Evolutionary conservation across 2,113 vertebrate species (phyloP), one percentile per base, ranked within the genome.

Genomic region (Sialia sialis): DNA sequence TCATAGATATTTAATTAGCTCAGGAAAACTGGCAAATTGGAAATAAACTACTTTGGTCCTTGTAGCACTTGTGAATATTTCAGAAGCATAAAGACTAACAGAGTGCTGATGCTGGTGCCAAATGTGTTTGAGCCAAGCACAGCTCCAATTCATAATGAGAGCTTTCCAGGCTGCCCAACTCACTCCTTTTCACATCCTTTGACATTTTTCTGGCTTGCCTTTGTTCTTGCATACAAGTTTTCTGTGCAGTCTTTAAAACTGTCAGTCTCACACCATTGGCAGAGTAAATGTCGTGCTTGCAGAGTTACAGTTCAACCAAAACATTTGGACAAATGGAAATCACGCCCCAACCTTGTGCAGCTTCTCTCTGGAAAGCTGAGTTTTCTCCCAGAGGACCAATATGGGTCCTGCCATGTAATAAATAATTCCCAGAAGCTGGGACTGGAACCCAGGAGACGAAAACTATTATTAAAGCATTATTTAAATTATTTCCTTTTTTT

Each of bases 1-100:
- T 77, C 63, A 78, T 48, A 89, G 77, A 46, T 34, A 90, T 81
- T 94, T 89, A 75, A 92, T 91, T 93, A 89, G 74, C 54, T 96
- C 55, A 69, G 43, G 62, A 92, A 93, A 92, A 59, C 38, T 79
- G 29, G n/a, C 73, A 91, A 86, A 94, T 66, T 89, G 52, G 67
- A 95, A 92, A 67, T 90, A 80, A 96, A 74, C 46, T 81, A 13
- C 67, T 66, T 74, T 76, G 21, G 30, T 85, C 41, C 72, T 79
- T 70, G 43, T 64, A 84, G 48, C 41, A 60, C 25, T 79, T 80
- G 48, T 79, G 63, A 80, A 34, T 94, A 78, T 87, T 95, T 92
- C 58, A 81, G 59, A 72, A 75, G 18, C 44, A 43, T 76, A 39
- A 91, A 93, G 70, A 87, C 49, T 81, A 86, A 46, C 52, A 92